A percentile compares a stretch with the other conserved stretches of the same genome.
Conservation (phyloP, 2,797 vertebrate species). For the Uromys caudimaculatus region DNA sequence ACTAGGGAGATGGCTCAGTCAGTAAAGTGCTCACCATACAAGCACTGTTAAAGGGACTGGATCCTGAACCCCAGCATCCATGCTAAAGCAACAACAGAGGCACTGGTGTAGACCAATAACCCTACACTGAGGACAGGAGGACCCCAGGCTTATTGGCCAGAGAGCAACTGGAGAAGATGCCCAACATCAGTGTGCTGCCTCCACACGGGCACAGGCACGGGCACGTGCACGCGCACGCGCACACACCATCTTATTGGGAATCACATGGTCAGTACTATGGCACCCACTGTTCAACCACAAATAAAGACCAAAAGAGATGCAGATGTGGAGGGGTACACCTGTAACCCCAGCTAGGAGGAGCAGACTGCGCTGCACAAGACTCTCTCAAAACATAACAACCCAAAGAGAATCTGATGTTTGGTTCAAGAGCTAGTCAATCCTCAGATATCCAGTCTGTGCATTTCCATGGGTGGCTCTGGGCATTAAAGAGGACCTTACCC, state of each 20-base stretch:
- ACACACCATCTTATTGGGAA: background rate
- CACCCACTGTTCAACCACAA: background rate
- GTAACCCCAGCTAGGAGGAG: background rate
- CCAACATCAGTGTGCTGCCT: background rate
- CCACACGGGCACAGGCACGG: background rate
- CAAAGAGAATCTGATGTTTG: background rate
- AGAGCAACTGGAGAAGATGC: background rate
- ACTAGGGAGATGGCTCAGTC: too few relatives aligned
- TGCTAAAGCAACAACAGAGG: background rate
- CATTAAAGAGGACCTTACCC: background rate
- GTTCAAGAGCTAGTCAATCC: background rate
- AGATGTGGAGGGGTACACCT: too few relatives aligned
- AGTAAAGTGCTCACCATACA: background rate
- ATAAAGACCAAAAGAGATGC: background rate
- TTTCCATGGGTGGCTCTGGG: background rate
- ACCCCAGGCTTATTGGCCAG: background rate
- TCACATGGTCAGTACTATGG: background rate
- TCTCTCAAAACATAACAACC: background rate
- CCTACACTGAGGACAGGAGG: background rate
- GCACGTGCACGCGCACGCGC: too few relatives aligned
- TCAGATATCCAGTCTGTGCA: background rate
- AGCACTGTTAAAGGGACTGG: background rate
- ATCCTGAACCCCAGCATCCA: background rate
- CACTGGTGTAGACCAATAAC: background rate
- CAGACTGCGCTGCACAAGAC: background rate